phyloP scores from a whole-genome alignment of 2,888 invertebrate genomes.

The Malacosoma neustria region DNA sequence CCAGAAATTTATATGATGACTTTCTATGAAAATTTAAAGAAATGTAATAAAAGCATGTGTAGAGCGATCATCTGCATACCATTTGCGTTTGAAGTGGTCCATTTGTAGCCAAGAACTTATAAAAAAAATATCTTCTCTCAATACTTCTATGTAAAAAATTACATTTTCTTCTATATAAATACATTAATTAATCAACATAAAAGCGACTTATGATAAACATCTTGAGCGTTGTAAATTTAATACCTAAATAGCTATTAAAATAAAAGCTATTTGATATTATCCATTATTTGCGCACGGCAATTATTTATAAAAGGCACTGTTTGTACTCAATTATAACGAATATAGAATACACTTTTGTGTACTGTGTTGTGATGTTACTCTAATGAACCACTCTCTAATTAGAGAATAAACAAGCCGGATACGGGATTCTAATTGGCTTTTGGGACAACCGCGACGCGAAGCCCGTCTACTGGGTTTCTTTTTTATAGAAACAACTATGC shows the following conservation, averaged over 20 bases:
- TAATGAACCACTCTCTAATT: slow-evolving; percentile 71
- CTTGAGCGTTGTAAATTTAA: slow-evolving; percentile 26
- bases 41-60: too few relatives aligned
- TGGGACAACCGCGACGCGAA: slow-evolving; percentile 46
- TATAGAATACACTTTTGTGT: slow-evolving; percentile 57
- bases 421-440: slow-evolving; percentile 71
- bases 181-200: too few relatives aligned
- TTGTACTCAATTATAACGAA: slow-evolving; percentile 66
- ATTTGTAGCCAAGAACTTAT: too few relatives aligned
- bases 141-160: too few relatives aligned
- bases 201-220: slow-evolving; percentile 18
- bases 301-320: slow-evolving; percentile 56
- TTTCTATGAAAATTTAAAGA: too few relatives aligned
- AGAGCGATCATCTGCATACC: too few relatives aligned
- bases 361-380: slow-evolving; percentile 60
- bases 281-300: slow-evolving; percentile 59
- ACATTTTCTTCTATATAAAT: too few relatives aligned
- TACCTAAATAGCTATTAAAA: slow-evolving; percentile 35
- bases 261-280: slow-evolving; percentile 55
- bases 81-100: too few relatives aligned
- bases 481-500: slow-evolving; percentile 21
- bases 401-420: slow-evolving; percentile 68
- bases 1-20: too few relatives aligned
- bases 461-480: slow-evolving; percentile 9
- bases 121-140: too few relatives aligned